These are phyloP conservation scores for Hippocampus kuda DNA, from an alignment of 2,797 vertebrate species.

Conservation along the genomic window DNA sequence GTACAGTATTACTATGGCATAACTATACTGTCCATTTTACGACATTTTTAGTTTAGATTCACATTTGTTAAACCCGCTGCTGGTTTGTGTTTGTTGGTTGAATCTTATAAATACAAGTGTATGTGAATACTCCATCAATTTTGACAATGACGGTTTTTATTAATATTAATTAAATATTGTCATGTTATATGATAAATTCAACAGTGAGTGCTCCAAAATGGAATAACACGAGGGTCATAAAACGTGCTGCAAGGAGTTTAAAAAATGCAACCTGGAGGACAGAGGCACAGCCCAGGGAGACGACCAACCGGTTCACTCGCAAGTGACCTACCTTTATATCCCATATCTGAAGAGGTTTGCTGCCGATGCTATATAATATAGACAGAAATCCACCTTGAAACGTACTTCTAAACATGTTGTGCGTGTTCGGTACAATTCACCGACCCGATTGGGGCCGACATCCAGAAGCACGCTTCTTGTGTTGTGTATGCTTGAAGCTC, in stretches of 20 bases:
- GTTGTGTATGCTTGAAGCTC: background rate
- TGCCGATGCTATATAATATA: constrained; percentile 93
- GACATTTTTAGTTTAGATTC: background rate
- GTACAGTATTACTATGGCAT: background rate
- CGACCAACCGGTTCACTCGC: background rate
- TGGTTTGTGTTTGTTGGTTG: background rate
- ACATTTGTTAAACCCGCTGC: background rate
- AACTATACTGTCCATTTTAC: background rate
- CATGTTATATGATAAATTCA: background rate
- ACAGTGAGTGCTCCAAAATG: background rate
- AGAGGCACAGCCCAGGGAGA: background rate
- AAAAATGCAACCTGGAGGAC: too few species aligned
- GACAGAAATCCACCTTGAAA: constrained; percentile 95
- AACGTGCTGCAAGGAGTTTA: background rate
- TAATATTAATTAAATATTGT: background rate
- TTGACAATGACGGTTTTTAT: background rate
- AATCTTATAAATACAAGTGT: too few species aligned
- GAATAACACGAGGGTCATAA: background rate
- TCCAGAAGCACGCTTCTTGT: background rate
- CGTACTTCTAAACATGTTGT: constrained; percentile 90
- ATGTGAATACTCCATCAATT: too few species aligned
- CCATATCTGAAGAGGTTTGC: constrained; percentile 97
- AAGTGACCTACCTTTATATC: constrained; percentile 80
- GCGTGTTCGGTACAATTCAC: background rate
- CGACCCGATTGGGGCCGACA: background rate